phyloP scores from a whole-genome alignment of 1,140 invertebrate species.

The Atta cephalotes region DNA sequence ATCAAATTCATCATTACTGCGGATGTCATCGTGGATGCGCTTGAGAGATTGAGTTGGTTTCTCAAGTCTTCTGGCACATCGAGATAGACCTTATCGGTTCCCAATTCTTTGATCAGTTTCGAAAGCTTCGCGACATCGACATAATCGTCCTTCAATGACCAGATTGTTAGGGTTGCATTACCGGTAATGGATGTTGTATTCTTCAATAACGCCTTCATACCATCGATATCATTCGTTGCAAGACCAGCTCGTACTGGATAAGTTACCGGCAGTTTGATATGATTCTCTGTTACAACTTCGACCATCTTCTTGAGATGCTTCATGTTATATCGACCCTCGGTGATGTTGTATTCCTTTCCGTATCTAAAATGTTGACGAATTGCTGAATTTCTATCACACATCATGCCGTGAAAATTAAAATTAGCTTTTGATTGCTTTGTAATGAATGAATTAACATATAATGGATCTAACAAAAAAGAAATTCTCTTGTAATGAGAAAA shows the following conservation, averaged over 20 bases:
- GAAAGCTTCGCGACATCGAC: conserved; percentile 88
- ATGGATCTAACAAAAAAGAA: background rate
- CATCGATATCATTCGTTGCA: conserved; percentile 88
- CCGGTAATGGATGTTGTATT: conserved; percentile 75
- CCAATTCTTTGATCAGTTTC: conserved; percentile 88
- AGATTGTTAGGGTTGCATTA: conserved; percentile 89
- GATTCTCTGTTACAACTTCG: conserved; percentile 87
- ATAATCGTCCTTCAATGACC: conserved; percentile 88
- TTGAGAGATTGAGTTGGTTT: conserved; percentile 83
- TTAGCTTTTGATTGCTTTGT: background rate
- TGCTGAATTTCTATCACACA: background rate
- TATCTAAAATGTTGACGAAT: conserved; percentile 75
- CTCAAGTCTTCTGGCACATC: conserved; percentile 89
- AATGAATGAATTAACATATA: no score
- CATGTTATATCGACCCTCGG: conserved; percentile 88
- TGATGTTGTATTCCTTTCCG: conserved; percentile 76
- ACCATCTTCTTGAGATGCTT: conserved; percentile 92
- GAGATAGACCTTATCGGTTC: conserved; percentile 89
- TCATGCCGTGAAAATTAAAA: background rate
- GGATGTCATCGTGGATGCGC: conserved; percentile 25
- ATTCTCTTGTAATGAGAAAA: background rate
- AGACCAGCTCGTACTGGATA: conserved; percentile 93
- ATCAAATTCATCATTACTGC: background rate
- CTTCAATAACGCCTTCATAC: conserved; percentile 86
- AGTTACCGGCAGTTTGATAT: conserved; percentile 90